These are phyloP conservation scores for Sebastiscus albofasciatus DNA, from an alignment of 2,797 vertebrate genomes.

Conservation along the genomic window DNA sequence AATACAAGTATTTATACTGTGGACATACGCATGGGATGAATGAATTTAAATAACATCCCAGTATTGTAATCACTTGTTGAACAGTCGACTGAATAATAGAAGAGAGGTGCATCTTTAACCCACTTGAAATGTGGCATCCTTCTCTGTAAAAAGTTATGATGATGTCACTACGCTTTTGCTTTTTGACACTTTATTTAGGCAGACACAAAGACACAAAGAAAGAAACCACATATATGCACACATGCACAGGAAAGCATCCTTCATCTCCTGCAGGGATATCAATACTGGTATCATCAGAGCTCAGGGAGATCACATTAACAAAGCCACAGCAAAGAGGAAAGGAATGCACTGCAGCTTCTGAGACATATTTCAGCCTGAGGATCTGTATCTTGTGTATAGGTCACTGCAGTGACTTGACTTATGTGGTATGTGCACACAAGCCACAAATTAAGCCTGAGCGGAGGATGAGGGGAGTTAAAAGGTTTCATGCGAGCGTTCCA, in stretches of 20 bases:
- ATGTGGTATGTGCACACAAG: constrained; percentile 72
- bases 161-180: background rate
- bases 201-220: background rate
- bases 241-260: constrained; percentile 2
- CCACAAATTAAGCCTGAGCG: constrained; percentile 54
- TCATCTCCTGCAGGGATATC: constrained; percentile 25
- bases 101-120: background rate
- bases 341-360: constrained; percentile 58
- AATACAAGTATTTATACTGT: background rate
- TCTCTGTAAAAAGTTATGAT: background rate
- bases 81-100: background rate
- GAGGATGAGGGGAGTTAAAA: constrained; percentile 59
- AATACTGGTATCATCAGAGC: constrained; percentile 40
- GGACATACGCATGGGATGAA: background rate
- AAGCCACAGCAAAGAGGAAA: constrained; percentile 58
- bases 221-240: background rate
- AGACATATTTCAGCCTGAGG: constrained; percentile 62
- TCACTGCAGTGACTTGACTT: constrained; percentile 63
- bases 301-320: constrained; percentile 42
- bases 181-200: background rate
- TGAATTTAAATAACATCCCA: background rate
- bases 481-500: constrained; percentile 58
- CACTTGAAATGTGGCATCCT: background rate
- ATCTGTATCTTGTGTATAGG: constrained; percentile 47
- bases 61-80: background rate